phyloP scores from a whole-genome alignment of 2,113 vertebrate genomes.

The Phocoena sinus region DNA sequence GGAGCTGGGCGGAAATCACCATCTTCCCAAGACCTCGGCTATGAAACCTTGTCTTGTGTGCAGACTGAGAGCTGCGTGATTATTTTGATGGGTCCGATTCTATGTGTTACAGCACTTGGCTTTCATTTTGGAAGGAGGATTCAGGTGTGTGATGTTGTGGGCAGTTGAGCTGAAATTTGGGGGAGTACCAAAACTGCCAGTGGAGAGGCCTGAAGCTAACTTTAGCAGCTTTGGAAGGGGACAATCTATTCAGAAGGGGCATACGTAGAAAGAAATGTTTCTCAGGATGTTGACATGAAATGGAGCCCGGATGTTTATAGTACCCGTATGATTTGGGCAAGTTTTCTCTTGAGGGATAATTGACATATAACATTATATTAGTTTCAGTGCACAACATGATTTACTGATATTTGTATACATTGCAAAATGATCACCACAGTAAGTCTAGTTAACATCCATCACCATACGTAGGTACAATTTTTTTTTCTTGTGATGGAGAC shows the following conservation, averaged over 20 bases:
- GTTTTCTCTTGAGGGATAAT: background rate
- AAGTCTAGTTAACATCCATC: background rate
- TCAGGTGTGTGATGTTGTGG: background rate
- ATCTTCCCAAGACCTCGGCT: background rate
- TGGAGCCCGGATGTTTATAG: background rate
- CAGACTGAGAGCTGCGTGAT: background rate
- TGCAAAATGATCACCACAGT: background rate
- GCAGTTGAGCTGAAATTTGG: background rate
- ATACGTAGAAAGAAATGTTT: background rate
- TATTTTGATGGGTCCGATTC: background rate
- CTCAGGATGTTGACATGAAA: background rate
- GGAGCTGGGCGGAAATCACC: background rate
- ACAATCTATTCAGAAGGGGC: background rate
- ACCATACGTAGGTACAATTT: background rate
- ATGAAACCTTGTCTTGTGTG: background rate
- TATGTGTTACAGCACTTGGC: background rate
- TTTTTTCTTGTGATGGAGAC: background rate
- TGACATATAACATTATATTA: background rate
- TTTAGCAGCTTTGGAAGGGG: background rate
- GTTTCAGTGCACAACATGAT: background rate
- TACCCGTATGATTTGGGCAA: background rate
- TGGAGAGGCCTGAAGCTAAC: background rate
- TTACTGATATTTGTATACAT: background rate
- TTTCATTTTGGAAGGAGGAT: background rate
- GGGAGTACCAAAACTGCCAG: background rate